These are phyloP conservation scores for Agrilus mali DNA, from an alignment of 2,888 invertebrate species.

Conservation along the genomic window DNA sequence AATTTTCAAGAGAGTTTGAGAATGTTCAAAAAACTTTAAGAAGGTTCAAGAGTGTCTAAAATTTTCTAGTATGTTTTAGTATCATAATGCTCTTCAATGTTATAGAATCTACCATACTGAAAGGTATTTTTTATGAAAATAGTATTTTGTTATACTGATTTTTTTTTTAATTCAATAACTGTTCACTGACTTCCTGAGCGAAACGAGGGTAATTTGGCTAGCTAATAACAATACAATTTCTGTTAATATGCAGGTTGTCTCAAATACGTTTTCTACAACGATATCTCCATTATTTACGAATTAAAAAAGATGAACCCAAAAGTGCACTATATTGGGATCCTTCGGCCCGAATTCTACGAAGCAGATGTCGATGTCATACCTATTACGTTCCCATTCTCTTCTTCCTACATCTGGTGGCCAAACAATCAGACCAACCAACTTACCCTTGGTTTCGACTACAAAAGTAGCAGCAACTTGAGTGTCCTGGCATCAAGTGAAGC, in stretches of 20 bases:
- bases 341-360: conserved; percentile 74
- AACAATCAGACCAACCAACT: conserved; percentile 60
- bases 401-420: conserved; percentile 85
- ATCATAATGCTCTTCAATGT: too few relatives aligned
- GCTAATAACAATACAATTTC: too few relatives aligned
- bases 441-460: conserved; percentile 75
- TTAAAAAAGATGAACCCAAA: conserved; percentile 74
- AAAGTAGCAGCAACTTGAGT: conserved; percentile 66
- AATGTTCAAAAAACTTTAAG: too few relatives aligned
- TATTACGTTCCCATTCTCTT: conserved; percentile 82
- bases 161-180: too few relatives aligned
- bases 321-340: conserved; percentile 36
- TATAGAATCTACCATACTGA: too few relatives aligned
- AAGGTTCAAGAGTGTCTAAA: too few relatives aligned
- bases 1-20: too few relatives aligned
- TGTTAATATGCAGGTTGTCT: conserved; percentile 43
- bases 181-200: too few relatives aligned
- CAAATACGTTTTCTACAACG: conserved; percentile 88
- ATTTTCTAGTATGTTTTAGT: too few relatives aligned
- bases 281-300: conserved; percentile 82
- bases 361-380: conserved; percentile 78
- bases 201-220: too few relatives aligned
- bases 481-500: conserved; percentile 78
- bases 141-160: too few relatives aligned
- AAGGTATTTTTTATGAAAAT: too few relatives aligned